phyloP scores from a whole-genome alignment of 2,888 invertebrate genomes.

The Syrphus vitripennis region DNA sequence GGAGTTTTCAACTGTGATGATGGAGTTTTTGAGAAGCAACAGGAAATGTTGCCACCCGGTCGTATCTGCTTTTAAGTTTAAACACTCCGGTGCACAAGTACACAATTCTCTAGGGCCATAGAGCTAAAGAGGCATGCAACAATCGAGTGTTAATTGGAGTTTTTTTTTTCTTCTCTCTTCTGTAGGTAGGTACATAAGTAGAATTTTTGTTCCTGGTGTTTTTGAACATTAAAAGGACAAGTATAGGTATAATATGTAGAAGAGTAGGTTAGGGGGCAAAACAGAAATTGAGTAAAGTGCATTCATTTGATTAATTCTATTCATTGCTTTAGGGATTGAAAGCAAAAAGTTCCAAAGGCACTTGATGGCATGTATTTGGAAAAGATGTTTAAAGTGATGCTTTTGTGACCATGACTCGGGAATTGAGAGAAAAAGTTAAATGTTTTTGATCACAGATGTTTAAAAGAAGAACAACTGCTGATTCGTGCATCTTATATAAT shows the following conservation, averaged over 20 bases:
- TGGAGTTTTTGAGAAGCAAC: conserved; percentile 58
- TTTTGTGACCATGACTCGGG: not conserved
- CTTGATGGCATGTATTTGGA: not conserved
- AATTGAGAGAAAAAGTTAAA: not conserved
- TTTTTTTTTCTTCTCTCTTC: too few relatives aligned
- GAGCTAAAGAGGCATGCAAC: conserved; percentile 54
- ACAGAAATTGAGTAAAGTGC: not conserved
- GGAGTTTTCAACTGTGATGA: conserved; percentile 7
- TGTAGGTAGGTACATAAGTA: not conserved
- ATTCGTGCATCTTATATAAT: not conserved
- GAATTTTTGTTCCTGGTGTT: conserved; percentile 12
- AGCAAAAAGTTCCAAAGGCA: not conserved
- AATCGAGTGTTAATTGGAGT: conserved; percentile 66
- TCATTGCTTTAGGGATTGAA: not conserved
- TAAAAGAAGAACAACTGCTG: not conserved
- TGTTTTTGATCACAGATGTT: conserved; percentile 3
- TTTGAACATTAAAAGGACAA: not conserved
- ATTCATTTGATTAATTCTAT: conserved; percentile 50
- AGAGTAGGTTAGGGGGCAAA: conserved; percentile 18
- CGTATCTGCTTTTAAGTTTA: conserved; percentile 40
- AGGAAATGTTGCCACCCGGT: conserved; percentile 41
- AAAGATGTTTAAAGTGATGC: not conserved
- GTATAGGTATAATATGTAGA: not conserved
- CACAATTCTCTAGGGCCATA: conserved; percentile 54
- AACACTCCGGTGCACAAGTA: conserved; percentile 45